A percentile compares a stretch with the other conserved stretches of the same genome.
Evolutionary conservation across 2,888 invertebrate genomes (phyloP).

Genomic region (Agyllia agylla): DNA sequence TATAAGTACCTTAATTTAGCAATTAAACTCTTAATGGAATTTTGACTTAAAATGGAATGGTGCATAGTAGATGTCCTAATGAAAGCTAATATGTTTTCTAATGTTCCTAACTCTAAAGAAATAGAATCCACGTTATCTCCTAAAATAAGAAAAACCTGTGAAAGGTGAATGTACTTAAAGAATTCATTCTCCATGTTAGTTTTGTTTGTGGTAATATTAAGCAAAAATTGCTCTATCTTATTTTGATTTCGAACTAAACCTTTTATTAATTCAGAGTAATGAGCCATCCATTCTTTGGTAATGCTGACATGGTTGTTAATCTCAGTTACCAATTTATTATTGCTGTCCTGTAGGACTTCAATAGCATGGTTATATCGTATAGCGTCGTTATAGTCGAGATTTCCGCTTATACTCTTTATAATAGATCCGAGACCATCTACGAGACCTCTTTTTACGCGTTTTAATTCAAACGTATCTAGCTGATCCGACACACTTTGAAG

Average conservation of each 20-base stretch:
- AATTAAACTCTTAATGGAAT: conserved; percentile 44
- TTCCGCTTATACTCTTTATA: conserved; percentile 24
- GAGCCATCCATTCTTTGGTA: background rate
- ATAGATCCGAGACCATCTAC: conserved; percentile 16
- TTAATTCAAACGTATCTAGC: background rate
- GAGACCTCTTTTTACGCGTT: background rate
- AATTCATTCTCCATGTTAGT: background rate
- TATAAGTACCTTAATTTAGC: conserved; percentile 33
- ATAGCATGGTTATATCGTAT: background rate
- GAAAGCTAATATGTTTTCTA: conserved; percentile 68
- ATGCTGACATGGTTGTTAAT: background rate
- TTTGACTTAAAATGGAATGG: conserved; percentile 28
- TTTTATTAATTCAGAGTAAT: background rate
- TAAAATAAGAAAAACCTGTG: background rate
- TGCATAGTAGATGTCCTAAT: conserved; percentile 54
- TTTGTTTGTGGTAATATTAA: background rate
- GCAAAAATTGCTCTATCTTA: conserved; percentile 39
- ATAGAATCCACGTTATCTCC: background rate
- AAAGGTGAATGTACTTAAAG: background rate
- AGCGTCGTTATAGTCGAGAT: conserved; percentile 17
- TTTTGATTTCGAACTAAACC: conserved; percentile 49
- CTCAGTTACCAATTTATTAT: background rate
- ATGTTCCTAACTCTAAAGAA: conserved; percentile 35
- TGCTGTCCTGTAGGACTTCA: background rate
- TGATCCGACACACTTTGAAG: background rate